phyloP scores from a whole-genome alignment of 1,140 invertebrate species.

The Hormaphis cornu region DNA sequence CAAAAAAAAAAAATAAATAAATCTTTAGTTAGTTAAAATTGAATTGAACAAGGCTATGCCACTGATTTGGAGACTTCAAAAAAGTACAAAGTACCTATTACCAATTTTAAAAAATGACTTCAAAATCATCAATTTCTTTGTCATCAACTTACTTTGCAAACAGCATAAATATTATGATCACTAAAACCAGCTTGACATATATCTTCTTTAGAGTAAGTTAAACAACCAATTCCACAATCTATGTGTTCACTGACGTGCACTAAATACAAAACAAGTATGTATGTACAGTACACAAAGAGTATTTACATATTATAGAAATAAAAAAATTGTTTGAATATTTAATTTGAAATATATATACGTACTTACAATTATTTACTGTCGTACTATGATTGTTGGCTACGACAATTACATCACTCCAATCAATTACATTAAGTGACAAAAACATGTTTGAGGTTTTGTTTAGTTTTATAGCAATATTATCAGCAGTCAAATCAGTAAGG shows the following conservation, averaged over 20 bases:
- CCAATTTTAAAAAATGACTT: background rate
- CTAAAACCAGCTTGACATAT: background rate
- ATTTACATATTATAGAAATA: no score
- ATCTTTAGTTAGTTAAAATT: background rate
- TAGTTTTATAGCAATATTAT: conserved; percentile 10
- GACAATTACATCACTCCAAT: conserved; percentile 15
- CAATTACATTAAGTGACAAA: conserved; percentile 4
- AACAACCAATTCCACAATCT: background rate
- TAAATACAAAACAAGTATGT: background rate
- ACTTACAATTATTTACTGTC: background rate
- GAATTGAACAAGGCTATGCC: background rate
- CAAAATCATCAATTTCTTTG: background rate
- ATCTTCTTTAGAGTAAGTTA: conserved; percentile 5
- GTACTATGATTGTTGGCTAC: background rate
- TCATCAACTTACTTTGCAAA: conserved; percentile 6
- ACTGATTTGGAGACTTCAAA: no score
- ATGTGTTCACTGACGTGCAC: background rate
- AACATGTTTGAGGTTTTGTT: background rate
- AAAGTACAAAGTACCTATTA: no score
- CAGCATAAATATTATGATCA: conserved; percentile 14
- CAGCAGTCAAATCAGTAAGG: conserved; percentile 13
- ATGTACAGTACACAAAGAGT: no score
- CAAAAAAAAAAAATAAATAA: background rate
- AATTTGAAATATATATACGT: background rate
- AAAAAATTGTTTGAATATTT: background rate